Evolutionary conservation across 2,113 vertebrate genomes (phyloP).

Genomic region (Narcine bancroftii): DNA sequence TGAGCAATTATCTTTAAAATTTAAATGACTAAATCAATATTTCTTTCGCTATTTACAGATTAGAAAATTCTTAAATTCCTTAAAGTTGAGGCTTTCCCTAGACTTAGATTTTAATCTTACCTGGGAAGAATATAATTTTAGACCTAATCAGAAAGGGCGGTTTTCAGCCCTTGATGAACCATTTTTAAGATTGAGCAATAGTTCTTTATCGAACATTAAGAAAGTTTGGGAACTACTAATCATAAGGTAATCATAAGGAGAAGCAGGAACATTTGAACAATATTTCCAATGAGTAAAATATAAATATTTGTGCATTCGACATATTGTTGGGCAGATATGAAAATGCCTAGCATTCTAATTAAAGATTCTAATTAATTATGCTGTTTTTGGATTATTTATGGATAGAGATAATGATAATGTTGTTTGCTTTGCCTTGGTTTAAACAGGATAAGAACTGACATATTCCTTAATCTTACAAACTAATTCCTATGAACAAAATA

Average conservation of each 20-base stretch:
- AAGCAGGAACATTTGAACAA: neutral
- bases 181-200: no score
- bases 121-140: no score
- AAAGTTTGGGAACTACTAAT: no score
- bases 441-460: neutral
- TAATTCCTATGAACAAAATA: neutral
- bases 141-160: no score
- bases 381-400: neutral
- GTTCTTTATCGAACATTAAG: no score
- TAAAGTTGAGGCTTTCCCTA: no score
- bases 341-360: neutral
- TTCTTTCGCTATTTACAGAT: no score
- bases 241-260: neutral
- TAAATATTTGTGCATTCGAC: neutral
- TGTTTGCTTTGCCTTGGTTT: neutral
- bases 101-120: no score
- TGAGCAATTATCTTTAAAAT: no score
- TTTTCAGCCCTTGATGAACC: no score
- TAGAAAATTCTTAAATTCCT: no score
- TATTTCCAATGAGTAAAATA: neutral
- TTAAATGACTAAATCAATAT: no score
- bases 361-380: neutral
- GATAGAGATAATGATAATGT: neutral
- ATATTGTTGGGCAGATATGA: neutral
- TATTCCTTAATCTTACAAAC: neutral